A percentile compares a stretch with the other conserved stretches of the same genome.
phyloP scores from a whole-genome alignment of 2,797 vertebrate genomes.

The Acropternis orthonyx region DNA sequence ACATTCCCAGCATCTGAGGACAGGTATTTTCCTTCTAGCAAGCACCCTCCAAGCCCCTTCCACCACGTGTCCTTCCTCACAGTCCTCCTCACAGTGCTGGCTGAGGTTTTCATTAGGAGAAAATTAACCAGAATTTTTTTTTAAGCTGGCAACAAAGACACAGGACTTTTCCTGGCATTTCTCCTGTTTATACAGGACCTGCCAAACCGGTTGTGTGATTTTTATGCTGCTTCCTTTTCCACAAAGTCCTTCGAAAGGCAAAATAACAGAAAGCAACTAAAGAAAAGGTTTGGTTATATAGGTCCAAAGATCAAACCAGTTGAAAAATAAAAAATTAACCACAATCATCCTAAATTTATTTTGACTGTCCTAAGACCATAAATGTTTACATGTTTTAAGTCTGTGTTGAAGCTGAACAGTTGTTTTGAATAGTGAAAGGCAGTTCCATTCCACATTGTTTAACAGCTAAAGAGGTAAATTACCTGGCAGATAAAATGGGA shows the following conservation, averaged over 20 bases:
- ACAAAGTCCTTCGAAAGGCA: conserved; percentile 61
- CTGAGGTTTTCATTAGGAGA: background rate
- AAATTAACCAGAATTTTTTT: background rate
- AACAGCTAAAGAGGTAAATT: background rate
- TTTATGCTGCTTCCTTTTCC: conserved; percentile 61
- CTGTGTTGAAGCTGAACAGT: background rate
- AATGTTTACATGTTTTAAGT: background rate
- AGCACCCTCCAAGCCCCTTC: background rate
- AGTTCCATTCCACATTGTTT: background rate
- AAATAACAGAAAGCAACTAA: conserved; percentile 53
- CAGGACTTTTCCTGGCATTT: conserved; percentile 52
- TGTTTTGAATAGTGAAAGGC: background rate
- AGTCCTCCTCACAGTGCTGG: accelerated
- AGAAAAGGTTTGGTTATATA: conserved; percentile 26
- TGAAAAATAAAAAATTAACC: conserved; percentile 30
- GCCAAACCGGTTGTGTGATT: conserved; percentile 70
- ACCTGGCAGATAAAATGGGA: background rate
- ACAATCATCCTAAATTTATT: background rate
- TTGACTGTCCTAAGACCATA: background rate
- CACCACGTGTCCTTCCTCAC: background rate
- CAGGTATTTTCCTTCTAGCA: background rate
- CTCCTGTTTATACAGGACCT: conserved; percentile 66
- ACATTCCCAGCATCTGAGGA: background rate
- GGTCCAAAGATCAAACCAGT: conserved; percentile 11
- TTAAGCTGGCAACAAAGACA: conserved; percentile 33